Conservation (phyloP, 2,797 vertebrate genomes). For the Anisognathus igniventris region DNA sequence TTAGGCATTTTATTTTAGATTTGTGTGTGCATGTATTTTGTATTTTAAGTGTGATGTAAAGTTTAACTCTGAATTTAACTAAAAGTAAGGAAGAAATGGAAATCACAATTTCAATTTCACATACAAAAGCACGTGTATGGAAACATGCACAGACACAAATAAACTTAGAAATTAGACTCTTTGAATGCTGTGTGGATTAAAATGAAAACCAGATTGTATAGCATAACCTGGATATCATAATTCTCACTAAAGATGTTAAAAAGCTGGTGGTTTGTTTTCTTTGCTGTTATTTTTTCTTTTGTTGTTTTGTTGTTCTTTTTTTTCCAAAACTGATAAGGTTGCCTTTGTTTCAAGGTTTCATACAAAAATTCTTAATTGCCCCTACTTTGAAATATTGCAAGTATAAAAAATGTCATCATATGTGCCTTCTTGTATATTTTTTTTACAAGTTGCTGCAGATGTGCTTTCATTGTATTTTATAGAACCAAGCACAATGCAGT, state of each 20-base stretch:
- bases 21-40: background rate
- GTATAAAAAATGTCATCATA: background rate
- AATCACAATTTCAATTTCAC: background rate
- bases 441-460: slow-evolving; percentile 4
- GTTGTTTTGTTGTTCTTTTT: background rate
- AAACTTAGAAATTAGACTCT: background rate
- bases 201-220: background rate
- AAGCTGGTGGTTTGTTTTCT: background rate
- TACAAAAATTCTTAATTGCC: background rate
- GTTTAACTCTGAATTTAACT: background rate
- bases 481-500: background rate
- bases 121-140: background rate
- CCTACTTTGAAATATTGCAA: background rate
- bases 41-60: background rate
- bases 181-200: background rate
- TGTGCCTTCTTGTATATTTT: background rate
- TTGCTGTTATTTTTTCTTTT: fast-evolving
- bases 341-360: background rate
- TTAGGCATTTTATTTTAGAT: background rate
- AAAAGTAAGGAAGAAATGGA: background rate
- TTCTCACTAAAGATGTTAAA: background rate
- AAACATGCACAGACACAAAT: background rate
- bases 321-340: background rate
- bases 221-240: background rate
- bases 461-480: background rate